A percentile compares a stretch with the other conserved stretches of the same genome.
Conservation (phyloP, 2,797 vertebrate species). For the Danio choprae region DNA sequence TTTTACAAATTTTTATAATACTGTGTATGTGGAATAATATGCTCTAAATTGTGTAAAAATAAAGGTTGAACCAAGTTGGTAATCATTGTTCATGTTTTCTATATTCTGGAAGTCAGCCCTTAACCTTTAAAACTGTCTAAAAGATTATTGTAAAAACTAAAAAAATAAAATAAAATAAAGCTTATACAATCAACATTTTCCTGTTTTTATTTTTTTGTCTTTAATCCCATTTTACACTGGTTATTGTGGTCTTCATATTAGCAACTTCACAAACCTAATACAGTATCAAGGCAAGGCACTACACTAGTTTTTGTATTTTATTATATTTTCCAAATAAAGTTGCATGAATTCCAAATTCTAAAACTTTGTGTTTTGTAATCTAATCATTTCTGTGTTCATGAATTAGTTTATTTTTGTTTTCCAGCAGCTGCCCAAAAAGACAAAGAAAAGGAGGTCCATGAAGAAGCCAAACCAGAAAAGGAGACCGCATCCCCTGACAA, state of each 20-base stretch:
- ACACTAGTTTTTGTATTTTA: neutral
- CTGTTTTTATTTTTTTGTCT: neutral
- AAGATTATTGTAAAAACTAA: neutral
- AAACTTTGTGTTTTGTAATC: neutral
- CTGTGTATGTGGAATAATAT: too few relatives aligned
- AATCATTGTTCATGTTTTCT: too few relatives aligned
- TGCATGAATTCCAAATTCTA: too few relatives aligned
- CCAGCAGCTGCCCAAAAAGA: conserved; percentile 69
- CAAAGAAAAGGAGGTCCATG: conserved; percentile 71
- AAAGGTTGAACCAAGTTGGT: too few relatives aligned
- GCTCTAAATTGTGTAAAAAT: too few relatives aligned
- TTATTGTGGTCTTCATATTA: neutral
- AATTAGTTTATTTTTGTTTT: conserved; percentile 12
- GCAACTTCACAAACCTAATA: neutral
- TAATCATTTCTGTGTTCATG: neutral
- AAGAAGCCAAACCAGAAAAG: conserved; percentile 72
- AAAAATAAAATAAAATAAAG: conserved; percentile 33
- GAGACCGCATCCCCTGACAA: conserved; percentile 71
- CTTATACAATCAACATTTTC: neutral
- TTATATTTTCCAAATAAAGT: too few relatives aligned
- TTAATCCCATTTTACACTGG: neutral
- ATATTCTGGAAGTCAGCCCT: too few relatives aligned
- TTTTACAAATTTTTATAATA: too few relatives aligned
- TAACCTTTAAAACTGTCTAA: neutral
- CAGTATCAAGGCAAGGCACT: conserved; percentile 60